phyloP scores from a whole-genome alignment of 2,888 invertebrate genomes.

The Reticulitermes lucifugus region DNA sequence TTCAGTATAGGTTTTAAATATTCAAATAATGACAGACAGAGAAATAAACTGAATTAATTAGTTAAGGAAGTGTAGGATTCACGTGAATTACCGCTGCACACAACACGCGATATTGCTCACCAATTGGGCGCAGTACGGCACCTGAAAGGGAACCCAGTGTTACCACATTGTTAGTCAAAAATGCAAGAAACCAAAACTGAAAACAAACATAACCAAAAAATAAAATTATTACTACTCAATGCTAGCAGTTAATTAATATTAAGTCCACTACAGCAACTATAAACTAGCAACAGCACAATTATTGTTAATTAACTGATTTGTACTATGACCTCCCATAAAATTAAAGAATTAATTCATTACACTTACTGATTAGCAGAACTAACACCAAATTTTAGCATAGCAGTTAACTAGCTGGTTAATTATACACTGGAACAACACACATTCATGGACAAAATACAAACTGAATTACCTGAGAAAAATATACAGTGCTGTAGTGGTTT shows the following conservation, averaged over 20 bases:
- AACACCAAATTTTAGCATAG: constrained; percentile 40
- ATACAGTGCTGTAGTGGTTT: background rate
- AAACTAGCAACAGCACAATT: constrained; percentile 29
- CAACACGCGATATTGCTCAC: constrained; percentile 96
- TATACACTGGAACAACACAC: background rate
- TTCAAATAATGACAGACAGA: background rate
- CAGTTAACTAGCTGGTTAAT: constrained; percentile 2
- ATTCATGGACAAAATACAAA: background rate
- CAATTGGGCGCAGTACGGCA: constrained; percentile 94
- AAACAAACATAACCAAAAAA: constrained; percentile 39
- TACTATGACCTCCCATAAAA: background rate
- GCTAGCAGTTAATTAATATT: constrained; percentile 31
- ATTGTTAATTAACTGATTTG: constrained; percentile 22
- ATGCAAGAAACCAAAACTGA: constrained; percentile 41
- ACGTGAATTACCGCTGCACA: constrained; percentile 91
- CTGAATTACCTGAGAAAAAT: background rate
- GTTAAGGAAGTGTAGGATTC: constrained; percentile 57
- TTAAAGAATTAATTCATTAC: constrained; percentile 12
- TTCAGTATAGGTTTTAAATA: constrained; percentile 14
- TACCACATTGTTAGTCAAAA: constrained; percentile 64
- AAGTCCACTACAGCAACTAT: constrained; percentile 27
- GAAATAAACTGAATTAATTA: constrained; percentile 49
- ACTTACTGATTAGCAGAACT: constrained; percentile 24
- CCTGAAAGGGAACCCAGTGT: constrained; percentile 74
- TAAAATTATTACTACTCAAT: constrained; percentile 20